phyloP scores from a whole-genome alignment of 1,140 invertebrate genomes.

The Frieseomelitta varia region DNA sequence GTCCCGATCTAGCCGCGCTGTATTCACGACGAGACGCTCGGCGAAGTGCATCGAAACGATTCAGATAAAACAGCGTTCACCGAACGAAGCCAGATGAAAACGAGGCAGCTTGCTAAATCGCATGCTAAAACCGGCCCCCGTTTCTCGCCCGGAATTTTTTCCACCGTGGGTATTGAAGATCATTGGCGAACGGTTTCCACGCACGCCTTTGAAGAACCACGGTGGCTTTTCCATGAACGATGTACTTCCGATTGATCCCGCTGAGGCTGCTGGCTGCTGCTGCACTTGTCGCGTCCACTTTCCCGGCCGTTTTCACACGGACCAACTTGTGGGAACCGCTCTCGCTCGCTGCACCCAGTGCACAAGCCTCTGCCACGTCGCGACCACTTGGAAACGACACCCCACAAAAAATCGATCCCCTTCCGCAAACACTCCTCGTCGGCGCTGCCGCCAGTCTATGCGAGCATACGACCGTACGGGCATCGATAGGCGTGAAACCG shows the following conservation, averaged over 20 bases:
- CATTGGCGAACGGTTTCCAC: background rate
- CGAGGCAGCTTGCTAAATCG: slow-evolving; percentile 25
- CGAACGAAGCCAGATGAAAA: background rate
- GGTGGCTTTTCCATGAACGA: slow-evolving; percentile 30
- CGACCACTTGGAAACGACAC: slow-evolving; percentile 58
- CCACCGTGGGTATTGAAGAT: background rate
- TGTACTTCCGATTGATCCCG: slow-evolving; percentile 50
- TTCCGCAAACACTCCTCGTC: slow-evolving; percentile 68
- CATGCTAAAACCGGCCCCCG: slow-evolving; percentile 10
- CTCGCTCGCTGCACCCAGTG: slow-evolving; percentile 68
- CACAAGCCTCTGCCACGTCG: slow-evolving; percentile 21
- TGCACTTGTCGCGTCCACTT: slow-evolving; percentile 75
- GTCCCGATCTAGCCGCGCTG: slow-evolving; percentile 14
- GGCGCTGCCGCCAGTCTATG: background rate
- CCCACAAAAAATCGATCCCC: slow-evolving; percentile 64
- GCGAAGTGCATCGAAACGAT: slow-evolving; percentile 29
- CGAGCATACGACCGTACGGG: too few species aligned
- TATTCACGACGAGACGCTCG: slow-evolving; percentile 18
- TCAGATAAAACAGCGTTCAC: slow-evolving; percentile 35
- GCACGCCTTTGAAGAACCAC: background rate
- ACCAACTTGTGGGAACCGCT: slow-evolving; percentile 73
- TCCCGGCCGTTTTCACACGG: slow-evolving; percentile 76
- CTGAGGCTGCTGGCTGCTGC: slow-evolving; percentile 4
- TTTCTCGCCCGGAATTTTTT: slow-evolving; percentile 1
- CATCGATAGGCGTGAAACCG: too few species aligned